phyloP scores from a whole-genome alignment of 2,797 vertebrate species.

The Loris lydekkerianus region DNA sequence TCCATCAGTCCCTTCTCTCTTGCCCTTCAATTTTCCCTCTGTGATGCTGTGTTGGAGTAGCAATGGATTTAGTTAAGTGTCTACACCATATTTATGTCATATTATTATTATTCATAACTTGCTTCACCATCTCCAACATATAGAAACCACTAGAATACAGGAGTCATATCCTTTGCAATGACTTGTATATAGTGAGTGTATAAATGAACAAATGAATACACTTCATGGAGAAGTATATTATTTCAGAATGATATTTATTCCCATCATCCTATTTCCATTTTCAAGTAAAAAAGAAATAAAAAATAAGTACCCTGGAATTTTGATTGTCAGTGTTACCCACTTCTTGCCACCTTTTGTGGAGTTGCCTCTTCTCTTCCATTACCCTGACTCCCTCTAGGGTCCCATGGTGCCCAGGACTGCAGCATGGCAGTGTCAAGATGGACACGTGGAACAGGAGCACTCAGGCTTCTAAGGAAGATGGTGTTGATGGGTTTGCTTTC shows the following conservation, averaged over 20 bases:
- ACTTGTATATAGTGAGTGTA: neutral
- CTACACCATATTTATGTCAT: neutral
- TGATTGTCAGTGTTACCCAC: neutral
- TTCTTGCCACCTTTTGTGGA: neutral
- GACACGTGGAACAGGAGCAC: neutral
- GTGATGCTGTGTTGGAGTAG: neutral
- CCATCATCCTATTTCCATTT: slow-evolving; percentile 2
- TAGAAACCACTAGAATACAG: neutral
- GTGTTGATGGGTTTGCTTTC: slow-evolving; percentile 14
- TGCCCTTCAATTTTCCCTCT: neutral
- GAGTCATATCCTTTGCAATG: neutral
- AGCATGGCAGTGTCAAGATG: neutral
- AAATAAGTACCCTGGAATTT: neutral
- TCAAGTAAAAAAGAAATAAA: neutral
- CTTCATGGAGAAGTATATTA: neutral
- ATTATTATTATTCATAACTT: neutral
- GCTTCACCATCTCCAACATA: neutral
- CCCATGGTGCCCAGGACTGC: neutral
- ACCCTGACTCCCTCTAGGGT: neutral
- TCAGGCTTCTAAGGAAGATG: neutral
- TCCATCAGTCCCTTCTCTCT: neutral
- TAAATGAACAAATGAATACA: neutral
- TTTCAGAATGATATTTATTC: slow-evolving; percentile 9
- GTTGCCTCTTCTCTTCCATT: neutral
- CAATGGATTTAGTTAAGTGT: neutral